Base-by-base conservation (phyloP, 2,797 vertebrate genomes). In the Apodemus agrarius region DNA sequence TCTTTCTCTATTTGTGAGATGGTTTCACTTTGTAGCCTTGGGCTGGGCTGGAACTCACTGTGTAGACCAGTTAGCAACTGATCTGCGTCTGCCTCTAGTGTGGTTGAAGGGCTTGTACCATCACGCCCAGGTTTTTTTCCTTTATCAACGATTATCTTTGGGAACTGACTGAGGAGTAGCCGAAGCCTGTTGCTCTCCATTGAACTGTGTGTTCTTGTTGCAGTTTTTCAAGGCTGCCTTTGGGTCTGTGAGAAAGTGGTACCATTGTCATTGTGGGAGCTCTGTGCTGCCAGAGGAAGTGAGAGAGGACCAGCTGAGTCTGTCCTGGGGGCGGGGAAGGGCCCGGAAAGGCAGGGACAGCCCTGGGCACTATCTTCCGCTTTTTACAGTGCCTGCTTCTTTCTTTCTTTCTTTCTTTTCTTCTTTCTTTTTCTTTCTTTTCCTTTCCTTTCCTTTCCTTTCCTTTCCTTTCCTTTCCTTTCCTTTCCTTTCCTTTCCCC, bases 201-300 rank as follows among this genome's bases (percentile, higher is more conserved):
- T 37, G 24, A 88, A 91, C n/a, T 75, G 31, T 43, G 37, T 65
- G 49, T 43, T 93, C 31, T 59, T 22, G 14, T 22, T 49, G 63
- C 89, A 65, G 80, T 93, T 97, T 96, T n/a, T 89, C 74, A 93
- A 86, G 78, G 40, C 40, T 80, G 84, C 43, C 86, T 96, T 86
- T 91, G 82, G 65, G 43, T 87, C 84, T 96, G 82, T 69, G 87
- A 89, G 92, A 96, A 91, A 91, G 88, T 57, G 52, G n/a, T 92
- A 69, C n/a, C 57, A 91, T 43, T 95, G 97, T 94, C 86, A 88
- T 90, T 93, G 82, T 91, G 92, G 90, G 92, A 95, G 75, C 59
- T 89, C 90, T 94, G 80, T 76, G 46, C 78, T 49, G 65, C n/a
- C 69, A 89, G 90, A 96, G 96, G 95, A 97, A 97, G 93, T 90